phyloP scores from a whole-genome alignment of 2,888 invertebrate species.

The Phengaris arion region DNA sequence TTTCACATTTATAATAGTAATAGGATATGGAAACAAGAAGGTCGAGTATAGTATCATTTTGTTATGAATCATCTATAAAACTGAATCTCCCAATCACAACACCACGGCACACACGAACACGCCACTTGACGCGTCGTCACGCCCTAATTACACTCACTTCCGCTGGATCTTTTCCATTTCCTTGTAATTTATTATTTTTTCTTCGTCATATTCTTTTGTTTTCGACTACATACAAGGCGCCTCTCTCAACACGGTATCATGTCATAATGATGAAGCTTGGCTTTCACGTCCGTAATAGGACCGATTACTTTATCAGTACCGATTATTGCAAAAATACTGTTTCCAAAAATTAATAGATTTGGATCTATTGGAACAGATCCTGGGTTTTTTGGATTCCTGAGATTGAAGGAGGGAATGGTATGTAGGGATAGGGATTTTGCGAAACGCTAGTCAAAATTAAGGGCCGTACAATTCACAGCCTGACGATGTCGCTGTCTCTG shows the following conservation, averaged over 20 bases:
- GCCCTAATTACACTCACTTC: conserved; percentile 18
- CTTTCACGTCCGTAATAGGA: not conserved
- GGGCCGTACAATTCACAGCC: too few relatives aligned
- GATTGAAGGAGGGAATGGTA: too few relatives aligned
- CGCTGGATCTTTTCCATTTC: conserved; percentile 11
- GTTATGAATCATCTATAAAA: too few relatives aligned
- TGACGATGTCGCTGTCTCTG: too few relatives aligned
- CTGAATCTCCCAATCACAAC: not conserved
- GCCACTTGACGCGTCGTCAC: conserved; percentile 5
- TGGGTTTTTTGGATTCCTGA: too few relatives aligned
- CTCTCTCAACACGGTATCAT: not conserved
- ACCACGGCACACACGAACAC: not conserved
- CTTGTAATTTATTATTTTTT: not conserved
- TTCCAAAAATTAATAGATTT: not conserved
- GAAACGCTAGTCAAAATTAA: too few relatives aligned
- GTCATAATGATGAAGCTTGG: not conserved
- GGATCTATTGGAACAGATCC: too few relatives aligned
- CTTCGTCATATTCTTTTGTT: conserved; percentile 1
- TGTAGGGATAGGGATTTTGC: too few relatives aligned
- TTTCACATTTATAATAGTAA: too few relatives aligned
- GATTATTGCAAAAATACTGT: not conserved
- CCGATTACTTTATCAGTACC: not conserved
- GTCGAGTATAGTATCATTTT: too few relatives aligned
- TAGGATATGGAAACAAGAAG: too few relatives aligned
- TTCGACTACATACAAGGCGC: not conserved